Percentiles rank a stretch among this genome's conserved stretches.
phyloP scores from a whole-genome alignment of 1,140 invertebrate species.

The Camponotus floridanus region DNA sequence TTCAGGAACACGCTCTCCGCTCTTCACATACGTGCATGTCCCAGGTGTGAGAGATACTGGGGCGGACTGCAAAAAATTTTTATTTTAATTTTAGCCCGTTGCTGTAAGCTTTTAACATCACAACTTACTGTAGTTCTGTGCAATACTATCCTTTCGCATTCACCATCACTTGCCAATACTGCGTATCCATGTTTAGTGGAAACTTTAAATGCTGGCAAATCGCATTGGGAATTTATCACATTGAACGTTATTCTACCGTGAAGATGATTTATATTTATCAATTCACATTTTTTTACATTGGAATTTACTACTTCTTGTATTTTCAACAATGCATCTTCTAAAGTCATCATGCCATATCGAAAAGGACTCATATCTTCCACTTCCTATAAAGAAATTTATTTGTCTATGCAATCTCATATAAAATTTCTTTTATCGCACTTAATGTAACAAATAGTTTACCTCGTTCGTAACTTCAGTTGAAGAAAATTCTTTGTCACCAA shows the following conservation, averaged over 20 bases:
- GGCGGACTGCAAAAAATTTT: constrained; percentile 26
- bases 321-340: constrained; percentile 86
- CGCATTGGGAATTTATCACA: constrained; percentile 71
- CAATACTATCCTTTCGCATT: constrained; percentile 88
- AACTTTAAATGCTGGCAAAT: constrained; percentile 95
- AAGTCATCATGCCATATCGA: no score
- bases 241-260: constrained; percentile 75
- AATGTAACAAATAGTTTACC: no score
- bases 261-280: constrained; percentile 61
- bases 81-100: background rate
- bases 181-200: constrained; percentile 95
- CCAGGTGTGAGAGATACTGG: constrained; percentile 83
- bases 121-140: constrained; percentile 86
- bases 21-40: constrained; percentile 95
- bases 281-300: no score
- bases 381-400: no score
- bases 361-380: no score
- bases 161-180: constrained; percentile 91
- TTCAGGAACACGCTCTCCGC: constrained; percentile 94
- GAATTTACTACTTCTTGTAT: no score
- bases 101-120: background rate
- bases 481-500: no score
- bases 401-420: background rate
- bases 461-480: no score
- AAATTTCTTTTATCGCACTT: no score